A percentile compares a stretch with the other conserved stretches of the same genome.
These are phyloP conservation scores for Tetragonula carbonaria DNA, from an alignment of 2,888 invertebrate species.

Conservation along the genomic window DNA sequence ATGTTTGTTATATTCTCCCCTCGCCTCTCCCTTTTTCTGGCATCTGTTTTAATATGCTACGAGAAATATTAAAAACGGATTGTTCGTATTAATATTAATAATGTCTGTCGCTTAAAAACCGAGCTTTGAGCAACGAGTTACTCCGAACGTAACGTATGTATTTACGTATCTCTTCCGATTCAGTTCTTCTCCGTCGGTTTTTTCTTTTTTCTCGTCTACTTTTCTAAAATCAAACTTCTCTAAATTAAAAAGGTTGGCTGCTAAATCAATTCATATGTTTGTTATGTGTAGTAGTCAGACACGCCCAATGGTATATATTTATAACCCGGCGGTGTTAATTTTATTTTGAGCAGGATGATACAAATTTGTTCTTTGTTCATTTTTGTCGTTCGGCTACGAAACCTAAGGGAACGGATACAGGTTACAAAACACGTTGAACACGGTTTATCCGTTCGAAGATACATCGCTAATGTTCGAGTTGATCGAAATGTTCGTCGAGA, in stretches of 20 bases:
- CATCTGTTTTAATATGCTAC: neutral
- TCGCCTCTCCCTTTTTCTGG: neutral
- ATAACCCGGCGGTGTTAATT: constrained; percentile 27
- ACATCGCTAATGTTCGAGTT: constrained; percentile 25
- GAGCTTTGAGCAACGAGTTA: constrained; percentile 10
- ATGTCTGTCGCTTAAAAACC: neutral
- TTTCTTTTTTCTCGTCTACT: neutral
- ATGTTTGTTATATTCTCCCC: neutral
- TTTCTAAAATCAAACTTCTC: neutral
- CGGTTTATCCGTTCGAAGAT: constrained; percentile 30
- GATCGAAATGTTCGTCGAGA: constrained; percentile 33
- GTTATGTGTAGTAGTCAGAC: constrained; percentile 28
- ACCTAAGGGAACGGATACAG: constrained; percentile 37
- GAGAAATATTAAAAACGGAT: neutral
- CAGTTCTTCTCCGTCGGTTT: neutral
- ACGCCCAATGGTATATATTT: constrained; percentile 24
- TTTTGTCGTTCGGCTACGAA: constrained; percentile 21
- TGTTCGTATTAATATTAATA: neutral
- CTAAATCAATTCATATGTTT: constrained; percentile 18
- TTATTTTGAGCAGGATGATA: constrained; percentile 43
- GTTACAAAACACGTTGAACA: constrained; percentile 51
- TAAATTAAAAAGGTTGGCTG: constrained; percentile 16
- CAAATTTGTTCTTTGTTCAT: constrained; percentile 27
- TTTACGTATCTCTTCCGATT: neutral
- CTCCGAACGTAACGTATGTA: neutral